Base-by-base conservation (phyloP, 2,113 vertebrate genomes). In the Siphamia tubifer region DNA sequence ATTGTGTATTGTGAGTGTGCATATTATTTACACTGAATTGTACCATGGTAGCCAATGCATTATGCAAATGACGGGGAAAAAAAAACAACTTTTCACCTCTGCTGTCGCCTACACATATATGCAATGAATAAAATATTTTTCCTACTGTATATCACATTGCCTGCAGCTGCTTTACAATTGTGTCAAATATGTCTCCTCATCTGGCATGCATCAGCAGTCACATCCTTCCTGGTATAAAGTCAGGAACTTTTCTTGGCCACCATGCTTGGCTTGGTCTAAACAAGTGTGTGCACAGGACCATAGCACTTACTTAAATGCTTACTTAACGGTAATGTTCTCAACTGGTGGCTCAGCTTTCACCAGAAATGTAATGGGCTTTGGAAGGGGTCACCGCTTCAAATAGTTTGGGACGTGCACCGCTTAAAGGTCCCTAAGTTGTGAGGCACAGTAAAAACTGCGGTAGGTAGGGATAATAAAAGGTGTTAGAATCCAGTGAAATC, bases 171-270 rank as follows among this genome's bases (percentile, higher is more conserved):
- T 82, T 49, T 68, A 47, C 42, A 68, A 16, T 49, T 48, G 34
- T 34, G 21, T 56, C n/a, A 9, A n/a, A n/a, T 24, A 53, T 71
- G 55, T 68, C 61, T 77, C 38, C 30, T 82, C 82, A 82, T 89
- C 83, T 89, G 86, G 75, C 67, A 84, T 71, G 80, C 80, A 82
- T 83, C 81, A 86, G 76, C 27, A 69, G 52, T 82, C 76, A 79
- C 77, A 70, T 89, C 78, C 80, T 81, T 82, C 78, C 82, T 70
- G 75, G 49, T 76, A 71, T 67, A 53, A 71, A 39, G 56, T 58
- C 16, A 12, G 68, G 71, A 76, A 71, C 55, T 38, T 75, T 72
- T 48, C 68, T 81, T 74, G 72, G 74, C 56, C 60, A 78, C 52
- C 68, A 23, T 77, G 73, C 74, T 83, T 60, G 63, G 38, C 62